A percentile compares a stretch with the other conserved stretches of the same genome.
Evolutionary conservation across 2,888 invertebrate genomes (phyloP).

Genomic region (Amiota communis): DNA sequence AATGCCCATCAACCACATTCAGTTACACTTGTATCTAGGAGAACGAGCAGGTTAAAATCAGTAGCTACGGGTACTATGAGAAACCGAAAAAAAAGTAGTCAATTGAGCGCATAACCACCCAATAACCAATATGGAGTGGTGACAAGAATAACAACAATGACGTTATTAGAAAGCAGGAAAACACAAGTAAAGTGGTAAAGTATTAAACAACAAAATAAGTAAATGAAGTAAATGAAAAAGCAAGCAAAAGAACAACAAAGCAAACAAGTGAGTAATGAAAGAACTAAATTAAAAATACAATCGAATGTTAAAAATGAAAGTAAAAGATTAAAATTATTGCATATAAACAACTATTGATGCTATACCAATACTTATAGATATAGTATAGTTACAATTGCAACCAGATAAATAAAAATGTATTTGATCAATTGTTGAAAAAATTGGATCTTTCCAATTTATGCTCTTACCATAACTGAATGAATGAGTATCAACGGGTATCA

Average conservation of each 20-base stretch:
- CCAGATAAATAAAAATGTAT: too few relatives aligned
- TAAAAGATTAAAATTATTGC: too few relatives aligned
- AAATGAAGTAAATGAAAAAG: neutral
- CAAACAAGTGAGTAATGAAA: neutral
- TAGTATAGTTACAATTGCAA: too few relatives aligned
- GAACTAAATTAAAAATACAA: too few relatives aligned
- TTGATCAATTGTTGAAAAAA: too few relatives aligned
- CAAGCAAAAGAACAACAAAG: constrained; percentile 2
- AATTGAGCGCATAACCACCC: neutral
- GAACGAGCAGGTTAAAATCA: neutral
- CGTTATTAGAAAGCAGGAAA: neutral
- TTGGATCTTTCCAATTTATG: too few relatives aligned
- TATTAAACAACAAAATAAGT: neutral
- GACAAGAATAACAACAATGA: neutral
- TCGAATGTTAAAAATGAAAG: too few relatives aligned
- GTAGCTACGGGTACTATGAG: too few relatives aligned
- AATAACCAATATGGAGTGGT: neutral
- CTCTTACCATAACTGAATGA: too few relatives aligned
- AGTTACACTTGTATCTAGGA: neutral
- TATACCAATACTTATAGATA: too few relatives aligned
- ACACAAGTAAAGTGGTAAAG: neutral
- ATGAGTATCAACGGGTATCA: neutral
- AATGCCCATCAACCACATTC: neutral
- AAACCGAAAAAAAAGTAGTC: neutral
- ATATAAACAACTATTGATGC: too few relatives aligned